Evolutionary conservation across 2,113 vertebrate species (phyloP), one percentile per base, ranked within the genome.

Genomic region (Eretmodus cyanostictus): DNA sequence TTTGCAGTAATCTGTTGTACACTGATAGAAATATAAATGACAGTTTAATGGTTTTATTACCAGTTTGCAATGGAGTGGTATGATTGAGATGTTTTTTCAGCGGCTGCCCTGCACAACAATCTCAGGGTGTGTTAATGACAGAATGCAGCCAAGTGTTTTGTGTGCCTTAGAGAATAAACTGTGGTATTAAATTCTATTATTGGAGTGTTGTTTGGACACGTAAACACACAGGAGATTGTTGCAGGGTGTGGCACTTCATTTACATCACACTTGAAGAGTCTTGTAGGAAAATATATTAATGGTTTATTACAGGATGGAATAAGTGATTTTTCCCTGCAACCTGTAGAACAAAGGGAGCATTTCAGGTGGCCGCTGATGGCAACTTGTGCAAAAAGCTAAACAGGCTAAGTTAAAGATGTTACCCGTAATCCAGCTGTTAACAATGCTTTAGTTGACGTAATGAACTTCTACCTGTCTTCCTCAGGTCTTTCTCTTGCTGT

Each of bases 401-500:
- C 29, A 7, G 12, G 53, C 29, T 53, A 29, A 57, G 27, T 82
- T 54, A 82, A 53, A 71, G 24, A 12, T 36, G 5, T 27, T 86
- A 81, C 8, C 9, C 3, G 4, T 79, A 73, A 78, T 76, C 49
- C 5, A 8, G 51, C 57, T 45, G 4, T 36, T 76, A 16, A 68
- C 14, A 4, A 1, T 51, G 31, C 22, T 85, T 83, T 49, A 51
- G 66, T 27, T 86, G 29, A 81, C 47, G 17, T 7, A 82, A 22
- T 36, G 1, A 83, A 42, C n/a, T 40, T 27, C 17, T 78, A 14
- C 80, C 6, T 91, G 10, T 76, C 68, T 93, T 51, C 89, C 71
- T 78, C 94, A 99, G 98, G 97, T 96, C 96, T 99, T 73, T 99
- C 98, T 87, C 97, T 98, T 84, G 98, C 98, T 73, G 98, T 99